phyloP scores from a whole-genome alignment of 2,888 invertebrate species.

The Heliconius charithonia region DNA sequence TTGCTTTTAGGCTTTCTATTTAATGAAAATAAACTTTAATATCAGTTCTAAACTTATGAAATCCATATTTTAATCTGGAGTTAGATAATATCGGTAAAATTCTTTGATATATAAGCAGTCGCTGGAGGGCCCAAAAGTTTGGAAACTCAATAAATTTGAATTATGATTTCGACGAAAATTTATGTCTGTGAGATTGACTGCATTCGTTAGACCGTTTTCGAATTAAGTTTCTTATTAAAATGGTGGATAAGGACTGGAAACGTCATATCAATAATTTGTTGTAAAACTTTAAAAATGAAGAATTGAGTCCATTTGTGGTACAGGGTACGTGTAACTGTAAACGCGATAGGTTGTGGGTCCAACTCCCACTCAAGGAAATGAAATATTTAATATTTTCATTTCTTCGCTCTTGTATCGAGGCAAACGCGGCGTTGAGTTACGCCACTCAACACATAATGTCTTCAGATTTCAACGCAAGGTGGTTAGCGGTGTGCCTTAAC shows the following conservation, averaged over 20 bases:
- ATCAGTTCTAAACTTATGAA: conserved; percentile 36
- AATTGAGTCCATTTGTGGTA: too few relatives aligned
- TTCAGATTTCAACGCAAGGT: too few relatives aligned
- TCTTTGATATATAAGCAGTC: conserved; percentile 49
- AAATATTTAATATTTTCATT: too few relatives aligned
- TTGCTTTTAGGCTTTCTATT: conserved; percentile 33
- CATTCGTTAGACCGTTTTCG: conserved; percentile 66
- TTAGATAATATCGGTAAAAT: conserved; percentile 53
- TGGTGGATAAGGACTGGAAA: background rate
- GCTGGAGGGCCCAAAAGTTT: conserved; percentile 64
- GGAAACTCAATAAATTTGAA: conserved; percentile 77
- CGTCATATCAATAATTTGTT: background rate
- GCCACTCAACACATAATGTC: too few relatives aligned
- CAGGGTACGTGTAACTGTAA: too few relatives aligned
- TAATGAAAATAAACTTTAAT: conserved; percentile 43
- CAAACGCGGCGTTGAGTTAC: too few relatives aligned
- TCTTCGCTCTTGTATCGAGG: too few relatives aligned
- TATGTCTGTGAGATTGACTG: conserved; percentile 75
- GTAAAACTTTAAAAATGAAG: background rate
- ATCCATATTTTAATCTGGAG: conserved; percentile 50
- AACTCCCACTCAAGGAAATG: too few relatives aligned
- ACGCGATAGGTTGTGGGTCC: too few relatives aligned
- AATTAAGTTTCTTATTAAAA: conserved; percentile 71
- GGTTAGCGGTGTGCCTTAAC: too few relatives aligned
- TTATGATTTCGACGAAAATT: conserved; percentile 74